These are phyloP conservation scores for Apomyelois bistriatella DNA, from an alignment of 2,888 invertebrate genomes.

Conservation along the genomic window DNA sequence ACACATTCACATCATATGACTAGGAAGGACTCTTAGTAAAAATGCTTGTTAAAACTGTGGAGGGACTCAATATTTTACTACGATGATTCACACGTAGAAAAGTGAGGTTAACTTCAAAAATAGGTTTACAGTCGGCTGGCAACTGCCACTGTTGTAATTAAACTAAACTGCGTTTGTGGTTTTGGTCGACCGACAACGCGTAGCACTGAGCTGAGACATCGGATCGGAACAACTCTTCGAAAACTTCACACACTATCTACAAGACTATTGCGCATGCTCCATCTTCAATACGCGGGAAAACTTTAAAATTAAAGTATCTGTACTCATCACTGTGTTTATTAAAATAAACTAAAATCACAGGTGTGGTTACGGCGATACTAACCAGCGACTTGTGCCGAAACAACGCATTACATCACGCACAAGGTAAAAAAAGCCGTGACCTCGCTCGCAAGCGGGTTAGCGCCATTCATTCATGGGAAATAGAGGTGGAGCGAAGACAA, in stretches of 20 bases:
- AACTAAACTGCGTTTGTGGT: slow-evolving; percentile 52
- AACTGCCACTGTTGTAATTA: slow-evolving; percentile 58
- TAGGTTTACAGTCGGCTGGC: slow-evolving; percentile 47
- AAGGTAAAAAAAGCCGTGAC: slow-evolving; percentile 68
- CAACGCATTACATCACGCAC: slow-evolving; percentile 56
- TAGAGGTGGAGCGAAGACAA: slow-evolving; percentile 55
- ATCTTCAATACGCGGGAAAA: slow-evolving; percentile 37
- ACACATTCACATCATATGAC: no score
- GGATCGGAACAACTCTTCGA: slow-evolving; percentile 8
- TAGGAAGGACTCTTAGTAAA: no score
- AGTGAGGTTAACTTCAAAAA: slow-evolving; percentile 72
- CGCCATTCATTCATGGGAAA: slow-evolving; percentile 69
- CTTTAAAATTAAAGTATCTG: slow-evolving; percentile 10
- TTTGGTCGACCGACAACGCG: slow-evolving; percentile 16
- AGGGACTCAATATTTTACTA: not conserved
- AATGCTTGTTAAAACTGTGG: not conserved
- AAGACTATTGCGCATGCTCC: slow-evolving; percentile 49
- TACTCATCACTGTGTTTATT: not conserved
- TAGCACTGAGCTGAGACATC: not conserved
- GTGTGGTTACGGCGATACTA: slow-evolving; percentile 1
- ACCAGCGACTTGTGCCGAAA: slow-evolving; percentile 13
- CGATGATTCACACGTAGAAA: slow-evolving; percentile 50
- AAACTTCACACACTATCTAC: slow-evolving; percentile 33
- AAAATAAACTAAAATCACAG: not conserved
- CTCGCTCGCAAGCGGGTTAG: slow-evolving; percentile 43